Percentiles rank a stretch among this genome's conserved stretches.
Evolutionary conservation across 2,113 vertebrate species (phyloP).

Genomic region (Tursiops truncatus): DNA sequence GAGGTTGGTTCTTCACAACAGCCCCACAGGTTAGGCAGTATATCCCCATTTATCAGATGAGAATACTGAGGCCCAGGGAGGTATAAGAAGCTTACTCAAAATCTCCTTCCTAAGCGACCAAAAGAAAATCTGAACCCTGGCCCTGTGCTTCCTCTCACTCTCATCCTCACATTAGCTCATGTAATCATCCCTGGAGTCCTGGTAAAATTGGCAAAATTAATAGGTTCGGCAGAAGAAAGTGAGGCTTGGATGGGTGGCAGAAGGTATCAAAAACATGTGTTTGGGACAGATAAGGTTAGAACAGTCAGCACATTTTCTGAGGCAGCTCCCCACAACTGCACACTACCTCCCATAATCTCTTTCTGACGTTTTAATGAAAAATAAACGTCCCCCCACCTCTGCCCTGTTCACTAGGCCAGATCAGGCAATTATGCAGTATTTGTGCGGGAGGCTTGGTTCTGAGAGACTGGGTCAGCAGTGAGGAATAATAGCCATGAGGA

Average conservation of each 20-base stretch:
- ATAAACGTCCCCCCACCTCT: slow-evolving; percentile 51
- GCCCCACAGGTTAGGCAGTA: not conserved
- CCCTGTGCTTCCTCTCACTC: not conserved
- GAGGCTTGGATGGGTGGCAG: not conserved
- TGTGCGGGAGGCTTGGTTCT: not conserved
- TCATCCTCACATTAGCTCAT: not conserved
- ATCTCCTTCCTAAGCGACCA: not conserved
- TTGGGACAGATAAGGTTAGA: not conserved
- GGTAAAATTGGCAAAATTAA: not conserved
- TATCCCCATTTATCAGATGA: slow-evolving; percentile 10
- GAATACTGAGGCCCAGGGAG: not conserved
- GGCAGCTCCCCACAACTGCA: not conserved
- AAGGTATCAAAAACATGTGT: slow-evolving; percentile 23
- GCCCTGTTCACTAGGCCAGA: slow-evolving; percentile 46
- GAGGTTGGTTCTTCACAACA: not conserved
- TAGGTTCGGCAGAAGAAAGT: not conserved
- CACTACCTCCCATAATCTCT: slow-evolving; percentile 51
- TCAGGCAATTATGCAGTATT: slow-evolving; percentile 54
- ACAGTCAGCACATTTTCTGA: slow-evolving; percentile 75
- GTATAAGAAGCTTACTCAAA: not conserved
- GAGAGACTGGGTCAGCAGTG: not conserved
- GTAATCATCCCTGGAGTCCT: not conserved
- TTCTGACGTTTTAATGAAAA: slow-evolving; percentile 72
- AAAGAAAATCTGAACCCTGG: not conserved
- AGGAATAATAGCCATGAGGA: not conserved